Conservation (phyloP, 2,797 vertebrate genomes). For the Distichodus sexfasciatus region DNA sequence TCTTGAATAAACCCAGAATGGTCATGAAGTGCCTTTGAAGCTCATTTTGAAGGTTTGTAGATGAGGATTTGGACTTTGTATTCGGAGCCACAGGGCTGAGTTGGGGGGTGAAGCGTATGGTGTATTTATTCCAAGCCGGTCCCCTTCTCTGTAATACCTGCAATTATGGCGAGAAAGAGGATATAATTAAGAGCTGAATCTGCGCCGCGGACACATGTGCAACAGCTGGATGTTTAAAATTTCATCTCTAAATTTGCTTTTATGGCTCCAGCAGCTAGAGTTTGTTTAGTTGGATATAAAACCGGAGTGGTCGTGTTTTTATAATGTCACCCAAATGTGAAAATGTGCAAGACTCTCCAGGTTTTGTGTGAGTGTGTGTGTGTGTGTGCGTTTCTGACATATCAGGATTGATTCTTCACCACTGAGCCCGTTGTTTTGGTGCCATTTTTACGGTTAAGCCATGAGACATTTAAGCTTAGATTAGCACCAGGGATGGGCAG, state of each 20-base stretch:
- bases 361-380: background rate
- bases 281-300: constrained; percentile 42
- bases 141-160: constrained; percentile 42
- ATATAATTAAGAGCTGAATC: constrained; percentile 34
- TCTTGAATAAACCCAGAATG: too few relatives aligned
- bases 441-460: background rate
- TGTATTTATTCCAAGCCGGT: constrained; percentile 23
- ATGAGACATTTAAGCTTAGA: background rate
- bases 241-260: constrained; percentile 42
- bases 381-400: background rate
- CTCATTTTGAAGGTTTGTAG: background rate
- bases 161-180: constrained; percentile 44
- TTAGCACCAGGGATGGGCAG: background rate
- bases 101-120: background rate
- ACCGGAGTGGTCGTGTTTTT: constrained; percentile 22
- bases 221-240: constrained; percentile 45
- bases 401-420: too few relatives aligned
- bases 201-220: constrained; percentile 34
- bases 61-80: background rate
- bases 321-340: constrained; percentile 35
- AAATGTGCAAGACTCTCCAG: constrained; percentile 24
- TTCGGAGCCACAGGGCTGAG: background rate
- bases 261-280: constrained; percentile 21
- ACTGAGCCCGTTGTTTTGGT: too few relatives aligned
- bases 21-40: background rate